phyloP scores from a whole-genome alignment of 2,888 invertebrate genomes.

The Zonitis immaculata region DNA sequence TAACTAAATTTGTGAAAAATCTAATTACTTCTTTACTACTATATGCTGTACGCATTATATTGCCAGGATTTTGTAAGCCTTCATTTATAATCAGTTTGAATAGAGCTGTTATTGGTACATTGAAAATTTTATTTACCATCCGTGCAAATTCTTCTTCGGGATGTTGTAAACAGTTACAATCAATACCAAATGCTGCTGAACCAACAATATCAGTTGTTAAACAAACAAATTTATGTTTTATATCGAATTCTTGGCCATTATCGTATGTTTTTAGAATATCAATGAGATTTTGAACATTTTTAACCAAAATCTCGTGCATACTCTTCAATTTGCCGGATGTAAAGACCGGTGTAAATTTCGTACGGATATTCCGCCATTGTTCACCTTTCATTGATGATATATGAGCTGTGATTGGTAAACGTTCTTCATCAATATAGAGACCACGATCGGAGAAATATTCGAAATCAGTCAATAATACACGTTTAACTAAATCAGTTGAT shows the following conservation, averaged over 20 bases:
- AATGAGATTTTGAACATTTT: neutral
- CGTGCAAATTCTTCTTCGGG: slow-evolving; percentile 48
- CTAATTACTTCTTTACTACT: neutral
- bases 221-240: slow-evolving; percentile 46
- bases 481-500: neutral
- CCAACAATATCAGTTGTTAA: slow-evolving; percentile 54
- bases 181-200: slow-evolving; percentile 54
- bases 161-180: slow-evolving; percentile 52
- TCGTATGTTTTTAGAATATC: neutral
- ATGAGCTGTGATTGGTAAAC: neutral
- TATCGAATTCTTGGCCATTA: slow-evolving; percentile 29
- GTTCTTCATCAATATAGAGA: slow-evolving; percentile 1
- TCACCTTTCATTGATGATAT: slow-evolving; percentile 3
- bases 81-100: neutral
- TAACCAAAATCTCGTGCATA: neutral
- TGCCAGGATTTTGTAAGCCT: slow-evolving; percentile 5
- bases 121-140: slow-evolving; percentile 17
- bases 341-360: slow-evolving; percentile 3
- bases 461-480: slow-evolving; percentile 1
- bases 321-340: slow-evolving; percentile 5
- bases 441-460: slow-evolving; percentile 5
- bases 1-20: slow-evolving; percentile 34
- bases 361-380: slow-evolving; percentile 3
- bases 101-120: neutral
- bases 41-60: neutral